These are phyloP conservation scores for Numenius arquata DNA, from an alignment of 2,113 vertebrate species.

Conservation along the genomic window DNA sequence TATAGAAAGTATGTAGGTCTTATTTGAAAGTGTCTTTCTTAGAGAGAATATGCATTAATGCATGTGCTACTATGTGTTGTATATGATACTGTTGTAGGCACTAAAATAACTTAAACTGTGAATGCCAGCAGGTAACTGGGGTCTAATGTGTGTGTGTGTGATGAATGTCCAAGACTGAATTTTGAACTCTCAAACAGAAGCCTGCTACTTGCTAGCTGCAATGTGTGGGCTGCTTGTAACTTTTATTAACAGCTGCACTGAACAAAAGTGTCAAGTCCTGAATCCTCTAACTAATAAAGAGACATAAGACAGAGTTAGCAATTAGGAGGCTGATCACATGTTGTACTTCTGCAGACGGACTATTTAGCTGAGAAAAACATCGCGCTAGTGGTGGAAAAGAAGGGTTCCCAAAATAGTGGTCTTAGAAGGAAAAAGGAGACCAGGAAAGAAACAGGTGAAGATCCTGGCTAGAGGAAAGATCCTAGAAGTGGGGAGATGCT, in stretches of 20 bases:
- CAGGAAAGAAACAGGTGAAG: neutral
- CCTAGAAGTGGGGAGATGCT: rapidly evolving
- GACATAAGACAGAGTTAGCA: neutral
- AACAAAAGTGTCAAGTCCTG: neutral
- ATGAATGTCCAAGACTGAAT: neutral
- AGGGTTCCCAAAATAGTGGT: neutral
- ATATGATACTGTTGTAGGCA: neutral
- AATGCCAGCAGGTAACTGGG: neutral
- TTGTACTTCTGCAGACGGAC: neutral
- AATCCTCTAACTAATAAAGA: neutral
- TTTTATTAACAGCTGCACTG: neutral
- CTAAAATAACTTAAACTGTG: neutral
- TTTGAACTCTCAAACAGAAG: neutral
- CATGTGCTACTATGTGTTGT: neutral
- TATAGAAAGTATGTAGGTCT: neutral
- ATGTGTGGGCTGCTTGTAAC: neutral
- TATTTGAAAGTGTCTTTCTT: neutral
- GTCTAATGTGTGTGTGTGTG: neutral
- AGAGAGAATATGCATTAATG: neutral
- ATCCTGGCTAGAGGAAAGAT: neutral
- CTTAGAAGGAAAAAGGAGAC: neutral
- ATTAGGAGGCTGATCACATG: neutral
- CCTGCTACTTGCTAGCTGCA: neutral
- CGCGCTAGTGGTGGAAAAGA: neutral
- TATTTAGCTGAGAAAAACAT: neutral